phyloP scores from a whole-genome alignment of 2,797 vertebrate species.

The Liasis olivaceus region DNA sequence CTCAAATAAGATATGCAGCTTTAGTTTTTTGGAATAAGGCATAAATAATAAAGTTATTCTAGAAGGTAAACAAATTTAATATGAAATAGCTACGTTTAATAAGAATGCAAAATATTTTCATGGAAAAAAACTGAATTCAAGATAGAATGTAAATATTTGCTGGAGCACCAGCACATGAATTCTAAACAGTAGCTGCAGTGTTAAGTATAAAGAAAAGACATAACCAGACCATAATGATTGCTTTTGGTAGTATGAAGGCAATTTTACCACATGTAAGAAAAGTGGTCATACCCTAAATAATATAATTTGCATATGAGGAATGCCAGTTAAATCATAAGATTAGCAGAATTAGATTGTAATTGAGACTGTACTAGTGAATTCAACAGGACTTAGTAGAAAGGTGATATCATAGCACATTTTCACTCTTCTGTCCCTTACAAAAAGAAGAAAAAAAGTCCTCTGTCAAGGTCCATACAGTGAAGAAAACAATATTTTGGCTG shows the following conservation, averaged over 20 bases:
- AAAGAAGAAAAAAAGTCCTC: too few relatives aligned
- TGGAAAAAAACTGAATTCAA: background rate
- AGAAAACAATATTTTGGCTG: too few relatives aligned
- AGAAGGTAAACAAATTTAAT: background rate
- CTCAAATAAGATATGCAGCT: background rate
- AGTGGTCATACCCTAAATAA: background rate
- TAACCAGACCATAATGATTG: background rate
- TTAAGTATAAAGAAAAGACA: background rate
- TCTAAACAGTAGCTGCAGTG: background rate
- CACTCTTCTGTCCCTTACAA: too few relatives aligned
- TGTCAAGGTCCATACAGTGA: too few relatives aligned
- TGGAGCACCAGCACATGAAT: background rate
- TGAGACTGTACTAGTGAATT: too few relatives aligned
- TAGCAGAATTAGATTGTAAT: too few relatives aligned
- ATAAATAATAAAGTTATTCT: background rate
- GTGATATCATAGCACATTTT: too few relatives aligned
- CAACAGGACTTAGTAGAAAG: too few relatives aligned
- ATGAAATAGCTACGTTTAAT: background rate
- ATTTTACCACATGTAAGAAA: background rate
- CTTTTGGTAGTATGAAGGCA: background rate
- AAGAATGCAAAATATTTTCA: background rate
- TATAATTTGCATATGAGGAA: background rate
- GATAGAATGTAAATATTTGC: conserved; percentile 9
- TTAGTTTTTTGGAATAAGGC: background rate
- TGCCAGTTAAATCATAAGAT: too few relatives aligned